Conservation (phyloP, 1,140 invertebrate genomes). For the Bemisia tabaci region DNA sequence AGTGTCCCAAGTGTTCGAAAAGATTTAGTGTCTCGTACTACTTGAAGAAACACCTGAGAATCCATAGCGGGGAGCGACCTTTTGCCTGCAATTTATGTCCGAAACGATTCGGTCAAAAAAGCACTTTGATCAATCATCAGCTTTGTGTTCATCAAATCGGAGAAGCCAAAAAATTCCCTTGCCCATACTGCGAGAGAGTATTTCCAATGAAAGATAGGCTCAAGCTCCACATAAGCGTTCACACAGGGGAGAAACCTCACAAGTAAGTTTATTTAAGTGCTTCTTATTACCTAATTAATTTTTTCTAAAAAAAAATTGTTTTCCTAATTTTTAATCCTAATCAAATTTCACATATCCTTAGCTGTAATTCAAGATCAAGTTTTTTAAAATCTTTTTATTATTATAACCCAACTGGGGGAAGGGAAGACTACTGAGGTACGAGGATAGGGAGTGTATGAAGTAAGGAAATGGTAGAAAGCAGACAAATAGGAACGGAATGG, state of each 20-base stretch:
- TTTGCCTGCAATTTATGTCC: slow-evolving; percentile 61
- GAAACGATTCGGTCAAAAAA: slow-evolving; percentile 63
- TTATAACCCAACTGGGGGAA: too few species aligned
- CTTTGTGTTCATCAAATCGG: slow-evolving; percentile 17
- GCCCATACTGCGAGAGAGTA: slow-evolving; percentile 39
- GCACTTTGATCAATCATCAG: slow-evolving; percentile 40
- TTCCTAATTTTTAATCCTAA: too few species aligned
- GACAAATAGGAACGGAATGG: too few species aligned
- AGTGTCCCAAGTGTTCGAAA: slow-evolving; percentile 27
- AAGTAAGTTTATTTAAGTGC: slow-evolving; percentile 36
- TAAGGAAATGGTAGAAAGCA: too few species aligned
- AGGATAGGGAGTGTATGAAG: too few species aligned
- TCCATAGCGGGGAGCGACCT: slow-evolving; percentile 52
- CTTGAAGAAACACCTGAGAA: slow-evolving; percentile 25
- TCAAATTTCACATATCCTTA: too few species aligned
- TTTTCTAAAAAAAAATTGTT: too few species aligned
- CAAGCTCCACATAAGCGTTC: slow-evolving; percentile 45
- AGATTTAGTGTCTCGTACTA: slow-evolving; percentile 28
- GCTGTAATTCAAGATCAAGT: too few species aligned
- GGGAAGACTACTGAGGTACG: too few species aligned
- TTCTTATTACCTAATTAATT: neutral
- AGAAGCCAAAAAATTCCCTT: slow-evolving; percentile 18
- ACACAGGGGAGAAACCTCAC: slow-evolving; percentile 70
- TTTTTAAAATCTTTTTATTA: too few species aligned
- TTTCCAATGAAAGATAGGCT: slow-evolving; percentile 58